Evolutionary conservation across 2,113 vertebrate species (phyloP), one percentile per base, ranked within the genome.

Genomic region (Rallus limicola): DNA sequence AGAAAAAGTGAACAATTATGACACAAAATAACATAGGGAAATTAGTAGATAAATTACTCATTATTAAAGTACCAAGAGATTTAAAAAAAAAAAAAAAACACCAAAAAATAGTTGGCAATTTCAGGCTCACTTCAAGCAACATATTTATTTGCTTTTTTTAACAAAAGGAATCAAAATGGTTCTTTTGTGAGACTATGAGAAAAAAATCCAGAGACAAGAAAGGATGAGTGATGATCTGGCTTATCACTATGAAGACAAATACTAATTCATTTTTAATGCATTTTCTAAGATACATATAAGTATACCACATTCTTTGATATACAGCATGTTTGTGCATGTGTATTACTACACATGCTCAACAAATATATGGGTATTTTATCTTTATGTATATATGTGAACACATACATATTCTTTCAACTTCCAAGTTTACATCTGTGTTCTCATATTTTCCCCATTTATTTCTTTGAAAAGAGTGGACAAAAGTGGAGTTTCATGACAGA

Each of bases 401-500:
- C 6, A 50, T 4, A 85, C 16, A 29, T 25, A 53, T n/a, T 53
- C 2, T 55, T 42, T 50, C 19, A 3, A 50, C 55, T 92, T 58
- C 46, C 56, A 78, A 60, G 10, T 48, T 69, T 74, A 52, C 15
- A 19, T 29, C 34, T 33, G 34, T n/a, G 5, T 87, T 24, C 28
- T 76, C 31, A 70, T 71, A 17, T 63, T 95, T 87, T 72, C 29
- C 52, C 46, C 18, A 87, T 42, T 81, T 58, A 48, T 38, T 16
- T 55, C 25, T 83, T 53, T 56, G 46, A 21, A 36, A 69, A 65
- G 79, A 50, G 33, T 18, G 38, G 19, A 70, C 7, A 26, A 29
- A 93, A 77, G n/a, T 29, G 18, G 63, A 82, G 88, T 91, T 94
- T 84, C 36, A 64, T 60, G 84, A 93, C 67, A 91, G 53, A 87